Base-by-base conservation (phyloP, 1,140 invertebrate genomes). In the Drosophila auraria region DNA sequence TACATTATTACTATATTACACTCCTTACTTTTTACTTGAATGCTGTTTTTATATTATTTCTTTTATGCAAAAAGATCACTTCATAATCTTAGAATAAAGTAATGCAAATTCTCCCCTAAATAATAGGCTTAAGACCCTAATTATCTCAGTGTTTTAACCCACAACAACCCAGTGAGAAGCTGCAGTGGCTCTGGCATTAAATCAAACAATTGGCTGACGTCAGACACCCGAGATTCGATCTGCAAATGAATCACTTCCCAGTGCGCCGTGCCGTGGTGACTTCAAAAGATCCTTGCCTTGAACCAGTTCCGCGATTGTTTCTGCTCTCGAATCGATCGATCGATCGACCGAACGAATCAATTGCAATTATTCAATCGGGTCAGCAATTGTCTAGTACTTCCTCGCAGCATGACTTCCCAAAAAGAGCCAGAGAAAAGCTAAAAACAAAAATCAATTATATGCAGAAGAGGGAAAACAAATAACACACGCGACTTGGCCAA, bases 351-450 rank as follows among this genome's bases (percentile, higher is more conserved):
- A 53, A 50, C 45, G 51, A 59, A 59, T 70, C 66, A 66, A 33
- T 71, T 51, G 71, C 57, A 64, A 75, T 63, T 75, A 64, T 53
- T 78, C 74, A 78, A 72, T 73, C 56, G 64, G 77, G 76, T 73
- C 76, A 79, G 66, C 66, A 79, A 79, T 79, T 79, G 66, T 73
- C 27, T 15, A 40, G n/a, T 62, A 76, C 71, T 76, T 69, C 71
- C 51, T 70, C 78, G 57, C 80, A 68, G 83, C 83, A 89, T 87
- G 84, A 83, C 84, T 83, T 80, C 86, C 62, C 57, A 57, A 77
- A 83, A 42, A 36, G 25, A 14, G 49, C 49, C 15, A 33, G 9
- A 54, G 42, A 53, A 40, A 73, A 49, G 25, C 49, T 65, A 44
- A 45, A 68, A 77, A 62, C 58, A 57, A 66, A 68, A 86, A 74